Conservation (phyloP, 2,888 invertebrate species). For the Plutella xylostella region DNA sequence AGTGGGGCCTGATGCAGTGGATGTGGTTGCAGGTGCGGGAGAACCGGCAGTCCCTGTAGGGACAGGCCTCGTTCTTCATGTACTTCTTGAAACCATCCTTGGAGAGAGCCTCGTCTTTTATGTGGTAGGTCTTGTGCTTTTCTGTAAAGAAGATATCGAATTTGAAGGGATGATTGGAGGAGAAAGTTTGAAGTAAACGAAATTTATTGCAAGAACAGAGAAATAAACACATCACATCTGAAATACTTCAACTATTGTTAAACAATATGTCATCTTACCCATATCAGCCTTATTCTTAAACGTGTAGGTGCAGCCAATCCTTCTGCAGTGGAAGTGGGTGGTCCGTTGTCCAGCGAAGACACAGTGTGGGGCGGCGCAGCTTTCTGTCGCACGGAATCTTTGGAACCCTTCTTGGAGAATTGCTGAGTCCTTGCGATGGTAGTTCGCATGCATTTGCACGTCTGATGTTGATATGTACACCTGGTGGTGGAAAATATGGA, state of each 20-base stretch:
- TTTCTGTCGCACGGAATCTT: constrained; percentile 95
- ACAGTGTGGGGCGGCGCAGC: constrained; percentile 92
- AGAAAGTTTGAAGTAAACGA: neutral
- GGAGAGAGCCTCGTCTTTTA: constrained; percentile 95
- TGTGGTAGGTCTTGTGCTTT: constrained; percentile 98
- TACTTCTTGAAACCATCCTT: constrained; percentile 99
- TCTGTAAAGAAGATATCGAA: constrained; percentile 69
- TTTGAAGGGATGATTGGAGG: neutral
- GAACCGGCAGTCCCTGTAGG: constrained; percentile 92
- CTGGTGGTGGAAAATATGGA: constrained; percentile 26
- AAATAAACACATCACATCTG: neutral
- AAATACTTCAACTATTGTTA: neutral
- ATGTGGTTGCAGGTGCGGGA: constrained; percentile 97
- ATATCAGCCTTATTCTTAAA: constrained; percentile 99
- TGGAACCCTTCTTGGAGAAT: constrained; percentile 98
- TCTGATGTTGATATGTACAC: constrained; percentile 99
- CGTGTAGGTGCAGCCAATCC: constrained; percentile 91
- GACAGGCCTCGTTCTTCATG: constrained; percentile 96
- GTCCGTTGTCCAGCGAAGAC: constrained; percentile 94
- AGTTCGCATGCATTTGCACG: constrained; percentile 99
- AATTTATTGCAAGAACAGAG: neutral
- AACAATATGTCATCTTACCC: constrained; percentile 75
- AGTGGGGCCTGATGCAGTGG: constrained; percentile 95
- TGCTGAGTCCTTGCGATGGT: constrained; percentile 97
- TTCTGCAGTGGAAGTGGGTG: constrained; percentile 96